Evolutionary conservation across 2,888 invertebrate species (phyloP).

Genomic region (Euspilapteryx auroguttella): DNA sequence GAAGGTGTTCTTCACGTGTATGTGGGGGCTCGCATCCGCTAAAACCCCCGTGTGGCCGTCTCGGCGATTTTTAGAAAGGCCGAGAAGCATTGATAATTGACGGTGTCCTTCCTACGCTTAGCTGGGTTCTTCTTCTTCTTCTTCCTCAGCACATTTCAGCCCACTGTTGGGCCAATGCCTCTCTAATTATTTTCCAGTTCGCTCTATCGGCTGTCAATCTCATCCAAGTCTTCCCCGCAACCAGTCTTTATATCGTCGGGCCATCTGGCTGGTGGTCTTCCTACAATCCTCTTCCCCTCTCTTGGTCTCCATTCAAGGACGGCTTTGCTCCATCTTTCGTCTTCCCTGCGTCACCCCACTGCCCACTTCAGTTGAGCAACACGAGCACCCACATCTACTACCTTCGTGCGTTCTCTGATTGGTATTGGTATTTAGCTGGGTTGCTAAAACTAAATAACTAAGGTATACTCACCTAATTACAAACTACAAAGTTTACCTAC

Average conservation of each 20-base stretch:
- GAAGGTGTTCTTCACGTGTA: too few species aligned
- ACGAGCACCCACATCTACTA: background rate
- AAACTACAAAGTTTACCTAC: too few species aligned
- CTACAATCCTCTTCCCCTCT: background rate
- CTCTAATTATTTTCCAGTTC: background rate
- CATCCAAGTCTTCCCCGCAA: background rate
- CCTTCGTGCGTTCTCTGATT: background rate
- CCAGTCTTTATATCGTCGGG: background rate
- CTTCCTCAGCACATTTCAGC: background rate
- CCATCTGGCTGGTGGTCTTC: background rate
- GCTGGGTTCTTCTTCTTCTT: background rate
- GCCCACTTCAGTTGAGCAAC: background rate
- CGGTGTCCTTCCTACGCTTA: too few species aligned
- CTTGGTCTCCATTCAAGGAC: background rate
- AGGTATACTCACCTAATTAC: too few species aligned
- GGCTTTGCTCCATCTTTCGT: background rate
- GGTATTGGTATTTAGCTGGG: background rate
- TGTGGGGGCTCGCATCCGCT: too few species aligned
- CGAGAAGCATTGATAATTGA: too few species aligned
- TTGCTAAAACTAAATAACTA: too few species aligned
- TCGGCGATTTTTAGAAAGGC: too few species aligned
- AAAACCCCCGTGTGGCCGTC: too few species aligned
- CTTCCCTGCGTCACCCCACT: background rate
- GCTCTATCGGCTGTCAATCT: background rate
- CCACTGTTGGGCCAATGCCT: background rate